Evolutionary conservation across 2,888 invertebrate species (phyloP), one percentile per base, ranked within the genome.

Genomic region (Cephus runcator): DNA sequence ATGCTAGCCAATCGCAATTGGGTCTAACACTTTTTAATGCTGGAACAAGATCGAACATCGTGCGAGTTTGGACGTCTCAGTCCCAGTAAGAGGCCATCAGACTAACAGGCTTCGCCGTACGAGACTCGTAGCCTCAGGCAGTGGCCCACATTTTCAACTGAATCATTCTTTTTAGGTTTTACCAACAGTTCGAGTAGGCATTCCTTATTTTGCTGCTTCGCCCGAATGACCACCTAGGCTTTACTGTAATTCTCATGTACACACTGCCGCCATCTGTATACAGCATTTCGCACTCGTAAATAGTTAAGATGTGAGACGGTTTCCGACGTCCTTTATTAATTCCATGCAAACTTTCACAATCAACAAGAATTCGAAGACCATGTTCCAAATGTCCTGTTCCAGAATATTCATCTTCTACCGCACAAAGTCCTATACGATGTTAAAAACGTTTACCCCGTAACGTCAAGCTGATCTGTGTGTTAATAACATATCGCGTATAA

Each of bases 111-210:
- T 71, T 34, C 71, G 2, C 31, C 12, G 71, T 71, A 33, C 71
- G 71, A 71, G 71, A 71, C 71, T 31, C 12, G 31, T 0, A 74
- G 74, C 74, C 74, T 74, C 74, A n/a, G 74, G 74, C 34, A 34
- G 6, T 35, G 74, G 36, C 74, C 74, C 74, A 74, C 74, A 74
- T 74, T 74, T 74, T 23, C 15, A 35, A 35, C 74, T n/a, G 74
- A 74, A 74, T 74, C 74, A 35, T 74, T 74, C 74, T 74, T 74
- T 74, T 74, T 74, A 34, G 74, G 74, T 35, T 74, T 74, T 74
- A 35, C 35, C 74, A 34, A 34, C 74, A 74, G 12, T 35, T 23
- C 71, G 15, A 71, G 71, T 33, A 71, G 71, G 31, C 71, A 71
- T 71, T 71, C 33, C 71, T 71, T 34, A 71, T 71, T 71, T 71